Evolutionary conservation across 1,140 invertebrate species (phyloP).

Genomic region (Nixonia krombeini): DNA sequence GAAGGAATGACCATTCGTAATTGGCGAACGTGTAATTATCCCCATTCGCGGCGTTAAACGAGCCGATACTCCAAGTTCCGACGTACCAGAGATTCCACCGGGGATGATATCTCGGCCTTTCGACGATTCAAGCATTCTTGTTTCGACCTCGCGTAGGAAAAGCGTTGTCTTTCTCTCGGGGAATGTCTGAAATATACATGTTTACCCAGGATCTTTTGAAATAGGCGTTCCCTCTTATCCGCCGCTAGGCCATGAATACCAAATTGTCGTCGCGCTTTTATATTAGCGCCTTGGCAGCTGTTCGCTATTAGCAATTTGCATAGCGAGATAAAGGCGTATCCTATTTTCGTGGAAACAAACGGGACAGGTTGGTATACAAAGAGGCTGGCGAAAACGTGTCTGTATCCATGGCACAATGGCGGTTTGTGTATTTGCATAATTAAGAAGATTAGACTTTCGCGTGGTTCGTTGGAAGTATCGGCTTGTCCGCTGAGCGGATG

Average conservation of each 20-base stretch:
- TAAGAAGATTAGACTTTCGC: neutral
- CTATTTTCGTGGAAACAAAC: slow-evolving; percentile 9
- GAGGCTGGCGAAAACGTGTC: neutral
- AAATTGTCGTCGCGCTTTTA: slow-evolving; percentile 2
- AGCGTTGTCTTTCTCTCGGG: too few species aligned
- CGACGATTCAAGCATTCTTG: slow-evolving; percentile 50
- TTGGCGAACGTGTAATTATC: slow-evolving; percentile 50
- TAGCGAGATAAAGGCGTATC: slow-evolving; percentile 12
- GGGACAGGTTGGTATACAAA: slow-evolving; percentile 1
- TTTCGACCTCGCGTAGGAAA: slow-evolving; percentile 17
- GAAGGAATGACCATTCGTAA: slow-evolving; percentile 47
- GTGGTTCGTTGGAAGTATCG: neutral
- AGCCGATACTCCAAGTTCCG: slow-evolving; percentile 48
- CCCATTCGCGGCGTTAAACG: slow-evolving; percentile 52
- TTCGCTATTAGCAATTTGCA: slow-evolving; percentile 10
- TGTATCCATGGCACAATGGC: neutral
- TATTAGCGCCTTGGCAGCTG: neutral
- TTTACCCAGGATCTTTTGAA: too few species aligned
- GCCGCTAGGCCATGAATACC: too few species aligned
- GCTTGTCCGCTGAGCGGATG: too few species aligned
- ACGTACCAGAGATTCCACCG: slow-evolving; percentile 50
- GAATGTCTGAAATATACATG: too few species aligned
- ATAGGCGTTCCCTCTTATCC: too few species aligned
- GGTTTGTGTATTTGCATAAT: slow-evolving; percentile 1
- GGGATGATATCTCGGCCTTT: slow-evolving; percentile 44